Conservation (phyloP, 2,113 vertebrate species). For the Peromyscus maniculatus region DNA sequence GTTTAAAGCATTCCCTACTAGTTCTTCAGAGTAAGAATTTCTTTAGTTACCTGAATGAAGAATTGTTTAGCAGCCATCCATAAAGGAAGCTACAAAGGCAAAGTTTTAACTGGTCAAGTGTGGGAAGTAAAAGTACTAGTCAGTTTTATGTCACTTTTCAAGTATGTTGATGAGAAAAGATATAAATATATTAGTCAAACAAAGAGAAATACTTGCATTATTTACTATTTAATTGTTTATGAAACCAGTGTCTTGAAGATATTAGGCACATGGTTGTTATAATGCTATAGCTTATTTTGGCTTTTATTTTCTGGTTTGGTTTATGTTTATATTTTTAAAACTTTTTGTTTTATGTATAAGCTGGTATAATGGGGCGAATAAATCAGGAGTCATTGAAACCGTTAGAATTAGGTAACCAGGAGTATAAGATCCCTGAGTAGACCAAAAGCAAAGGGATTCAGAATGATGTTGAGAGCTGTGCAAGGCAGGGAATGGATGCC, state of each 20-base stretch:
- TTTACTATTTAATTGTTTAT: not conserved
- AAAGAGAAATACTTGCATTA: not conserved
- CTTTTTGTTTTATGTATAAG: not conserved
- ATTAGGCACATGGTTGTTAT: not conserved
- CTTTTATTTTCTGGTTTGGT: not conserved
- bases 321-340: not conserved
- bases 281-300: not conserved
- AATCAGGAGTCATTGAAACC: not conserved
- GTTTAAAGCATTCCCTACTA: not conserved
- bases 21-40: not conserved
- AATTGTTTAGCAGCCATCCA: not conserved
- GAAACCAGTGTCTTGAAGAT: not conserved
- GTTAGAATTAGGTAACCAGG: not conserved
- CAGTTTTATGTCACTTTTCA: not conserved
- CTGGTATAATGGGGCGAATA: not conserved
- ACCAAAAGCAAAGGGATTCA: not conserved
- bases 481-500: accelerated
- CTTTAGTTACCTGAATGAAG: not conserved
- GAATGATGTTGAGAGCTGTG: too few relatives aligned
- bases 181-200: not conserved
- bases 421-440: not conserved
- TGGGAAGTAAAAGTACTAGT: not conserved
- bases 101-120: not conserved
- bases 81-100: not conserved
- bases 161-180: not conserved